phyloP scores from a whole-genome alignment of 1,140 invertebrate genomes.

The Lepidurus couesii region DNA sequence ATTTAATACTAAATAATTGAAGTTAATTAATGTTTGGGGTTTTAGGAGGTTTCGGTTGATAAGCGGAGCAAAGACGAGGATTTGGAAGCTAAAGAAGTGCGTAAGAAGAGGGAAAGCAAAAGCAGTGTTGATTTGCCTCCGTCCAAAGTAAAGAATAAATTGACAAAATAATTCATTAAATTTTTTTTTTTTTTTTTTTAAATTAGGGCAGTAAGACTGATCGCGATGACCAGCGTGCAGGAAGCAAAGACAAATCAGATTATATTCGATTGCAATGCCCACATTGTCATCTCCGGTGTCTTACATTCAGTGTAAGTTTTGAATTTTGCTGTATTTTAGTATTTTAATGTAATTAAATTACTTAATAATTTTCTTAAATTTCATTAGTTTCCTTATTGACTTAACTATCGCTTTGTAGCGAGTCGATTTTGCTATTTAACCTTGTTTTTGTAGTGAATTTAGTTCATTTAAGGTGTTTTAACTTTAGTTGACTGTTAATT shows the following conservation, averaged over 20 bases:
- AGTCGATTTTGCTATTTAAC: no score
- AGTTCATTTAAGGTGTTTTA: no score
- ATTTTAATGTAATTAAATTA: constrained; percentile 20
- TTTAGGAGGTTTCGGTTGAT: no score
- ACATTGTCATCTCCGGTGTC: constrained; percentile 62
- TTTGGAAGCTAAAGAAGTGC: constrained; percentile 21
- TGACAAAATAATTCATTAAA: not conserved
- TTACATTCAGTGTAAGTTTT: constrained; percentile 59
- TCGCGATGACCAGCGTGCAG: not conserved
- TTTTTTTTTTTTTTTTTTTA: not conserved
- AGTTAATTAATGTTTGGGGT: no score
- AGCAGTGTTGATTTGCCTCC: not conserved
- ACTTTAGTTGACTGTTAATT: no score
- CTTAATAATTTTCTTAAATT: not conserved
- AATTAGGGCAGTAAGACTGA: not conserved
- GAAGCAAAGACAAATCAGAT: constrained; percentile 24
- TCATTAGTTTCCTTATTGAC: not conserved
- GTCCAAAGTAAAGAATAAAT: constrained; percentile 1
- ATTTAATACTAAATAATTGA: no score
- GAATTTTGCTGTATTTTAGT: constrained; percentile 28
- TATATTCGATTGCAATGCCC: constrained; percentile 67
- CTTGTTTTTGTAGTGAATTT: no score
- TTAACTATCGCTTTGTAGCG: no score
- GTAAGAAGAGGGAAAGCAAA: constrained; percentile 20
- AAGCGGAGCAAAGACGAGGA: not conserved